Evolutionary conservation across 2,113 vertebrate genomes (phyloP).

Genomic region (Sinosuthora webbiana): DNA sequence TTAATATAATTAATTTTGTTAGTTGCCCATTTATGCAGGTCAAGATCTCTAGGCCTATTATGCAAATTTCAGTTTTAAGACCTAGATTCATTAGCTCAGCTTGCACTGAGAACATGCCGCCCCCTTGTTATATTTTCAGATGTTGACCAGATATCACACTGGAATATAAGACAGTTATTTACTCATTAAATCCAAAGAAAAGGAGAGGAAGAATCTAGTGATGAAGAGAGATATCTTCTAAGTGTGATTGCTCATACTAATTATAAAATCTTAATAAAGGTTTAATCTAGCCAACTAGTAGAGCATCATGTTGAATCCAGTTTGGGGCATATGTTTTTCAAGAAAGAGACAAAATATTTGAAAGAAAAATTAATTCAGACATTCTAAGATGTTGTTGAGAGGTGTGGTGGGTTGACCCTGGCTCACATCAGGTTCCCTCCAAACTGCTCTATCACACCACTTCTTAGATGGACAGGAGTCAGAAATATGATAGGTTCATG

Average conservation of each 20-base stretch:
- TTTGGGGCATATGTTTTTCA: neutral
- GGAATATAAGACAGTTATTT: neutral
- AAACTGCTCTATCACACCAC: neutral
- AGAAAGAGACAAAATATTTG: neutral
- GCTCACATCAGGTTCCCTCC: neutral
- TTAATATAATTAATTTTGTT: neutral
- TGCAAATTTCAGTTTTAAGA: neutral
- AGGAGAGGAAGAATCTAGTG: neutral
- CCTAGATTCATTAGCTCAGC: neutral
- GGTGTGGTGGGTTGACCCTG: neutral
- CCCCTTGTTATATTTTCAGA: neutral
- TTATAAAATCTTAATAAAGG: neutral
- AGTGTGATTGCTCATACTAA: neutral
- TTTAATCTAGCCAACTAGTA: neutral
- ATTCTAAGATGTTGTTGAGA: neutral
- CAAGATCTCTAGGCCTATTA: neutral
- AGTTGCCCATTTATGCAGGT: neutral
- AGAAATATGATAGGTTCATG: accelerated
- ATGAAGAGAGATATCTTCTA: neutral
- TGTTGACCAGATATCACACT: neutral
- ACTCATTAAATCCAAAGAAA: neutral
- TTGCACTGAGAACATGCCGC: neutral
- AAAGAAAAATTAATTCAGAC: neutral
- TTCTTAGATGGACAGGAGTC: neutral
- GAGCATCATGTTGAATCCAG: neutral